phyloP scores from a whole-genome alignment of 2,113 vertebrate genomes.

The Leptodactylus fuscus region DNA sequence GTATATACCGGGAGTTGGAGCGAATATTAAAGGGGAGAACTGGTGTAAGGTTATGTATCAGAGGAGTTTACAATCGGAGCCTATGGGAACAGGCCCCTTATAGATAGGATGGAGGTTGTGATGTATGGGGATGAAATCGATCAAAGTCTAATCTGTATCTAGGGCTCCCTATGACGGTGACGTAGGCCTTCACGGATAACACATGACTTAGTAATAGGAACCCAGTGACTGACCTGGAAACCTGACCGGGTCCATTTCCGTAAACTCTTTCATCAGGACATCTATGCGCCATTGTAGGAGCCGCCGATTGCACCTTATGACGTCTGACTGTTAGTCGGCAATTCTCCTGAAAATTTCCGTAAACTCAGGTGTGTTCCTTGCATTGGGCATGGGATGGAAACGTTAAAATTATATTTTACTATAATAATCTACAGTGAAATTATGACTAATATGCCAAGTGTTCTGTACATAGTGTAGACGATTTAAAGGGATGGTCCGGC shows the following conservation, averaged over 20 bases:
- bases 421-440: not conserved
- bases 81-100: no score
- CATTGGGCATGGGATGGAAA: not conserved
- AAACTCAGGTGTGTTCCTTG: slow-evolving; percentile 27
- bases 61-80: no score
- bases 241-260: no score
- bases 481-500: no score
- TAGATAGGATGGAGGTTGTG: no score
- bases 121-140: no score
- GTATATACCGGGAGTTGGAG: not conserved
- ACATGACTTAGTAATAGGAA: not conserved
- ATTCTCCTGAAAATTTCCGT: no score
- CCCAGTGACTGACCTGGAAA: not conserved
- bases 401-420: not conserved
- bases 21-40: not conserved
- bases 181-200: not conserved
- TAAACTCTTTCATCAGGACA: not conserved
- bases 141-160: not conserved
- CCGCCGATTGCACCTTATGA: not conserved
- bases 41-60: no score
- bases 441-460: not conserved
- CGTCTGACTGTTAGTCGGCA: no score
- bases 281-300: not conserved
- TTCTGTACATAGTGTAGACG: not conserved
- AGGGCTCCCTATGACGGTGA: no score